Conservation (phyloP, 2,113 vertebrate species). For the Neolamprologus sp. region DNA sequence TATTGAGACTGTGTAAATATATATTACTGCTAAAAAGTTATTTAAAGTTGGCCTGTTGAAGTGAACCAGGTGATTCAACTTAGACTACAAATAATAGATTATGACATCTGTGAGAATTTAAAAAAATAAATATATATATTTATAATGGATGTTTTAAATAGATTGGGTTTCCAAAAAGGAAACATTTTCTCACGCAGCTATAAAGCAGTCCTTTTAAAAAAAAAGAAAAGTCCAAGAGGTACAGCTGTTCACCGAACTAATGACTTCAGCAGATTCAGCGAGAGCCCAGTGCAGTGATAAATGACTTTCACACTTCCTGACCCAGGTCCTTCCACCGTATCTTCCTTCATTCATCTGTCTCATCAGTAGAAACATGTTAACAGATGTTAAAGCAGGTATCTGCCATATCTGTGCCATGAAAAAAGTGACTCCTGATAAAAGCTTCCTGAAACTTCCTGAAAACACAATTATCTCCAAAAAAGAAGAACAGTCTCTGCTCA, state of each 20-base stretch:
- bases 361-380: not conserved
- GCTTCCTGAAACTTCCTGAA: not conserved
- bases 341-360: not conserved
- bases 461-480: not conserved
- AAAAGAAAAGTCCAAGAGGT: not conserved
- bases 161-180: not conserved
- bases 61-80: not conserved
- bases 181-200: not conserved
- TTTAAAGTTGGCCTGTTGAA: not conserved
- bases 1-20: not conserved
- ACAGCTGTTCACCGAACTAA: slow-evolving; percentile 18
- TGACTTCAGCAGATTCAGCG: slow-evolving; percentile 17
- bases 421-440: not conserved
- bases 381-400: slow-evolving; percentile 16
- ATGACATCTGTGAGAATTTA: not conserved
- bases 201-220: not conserved
- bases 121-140: not conserved
- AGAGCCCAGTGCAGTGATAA: not conserved
- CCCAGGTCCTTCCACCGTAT: not conserved
- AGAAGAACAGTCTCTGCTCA: not conserved
- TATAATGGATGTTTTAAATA: not conserved
- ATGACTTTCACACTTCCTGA: not conserved
- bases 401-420: not conserved
- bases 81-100: not conserved
- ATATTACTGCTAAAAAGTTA: not conserved